Conservation (phyloP, 2,888 invertebrate genomes). For the Andrena bucephala region DNA sequence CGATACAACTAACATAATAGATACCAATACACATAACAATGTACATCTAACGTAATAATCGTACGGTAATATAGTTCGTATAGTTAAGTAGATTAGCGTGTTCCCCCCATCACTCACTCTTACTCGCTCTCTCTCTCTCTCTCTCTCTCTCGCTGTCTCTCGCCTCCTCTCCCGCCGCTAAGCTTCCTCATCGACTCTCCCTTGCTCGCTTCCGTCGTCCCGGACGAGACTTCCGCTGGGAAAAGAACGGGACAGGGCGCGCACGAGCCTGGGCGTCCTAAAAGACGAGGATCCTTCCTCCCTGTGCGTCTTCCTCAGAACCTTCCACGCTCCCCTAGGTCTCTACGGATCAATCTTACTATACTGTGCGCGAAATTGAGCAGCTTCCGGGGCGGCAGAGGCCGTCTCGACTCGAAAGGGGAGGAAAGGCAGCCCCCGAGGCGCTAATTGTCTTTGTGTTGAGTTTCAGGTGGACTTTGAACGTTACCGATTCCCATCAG, state of each 20-base stretch:
- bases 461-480: background rate
- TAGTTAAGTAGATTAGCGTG: slow-evolving; percentile 80
- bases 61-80: slow-evolving; percentile 77
- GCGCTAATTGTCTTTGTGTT: background rate
- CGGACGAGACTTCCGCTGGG: slow-evolving; percentile 60
- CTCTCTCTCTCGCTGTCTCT: slow-evolving; percentile 13
- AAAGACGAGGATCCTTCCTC: background rate
- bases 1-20: slow-evolving; percentile 83
- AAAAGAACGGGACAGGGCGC: slow-evolving; percentile 71
- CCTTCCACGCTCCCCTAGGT: slow-evolving; percentile 2
- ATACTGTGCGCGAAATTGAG: slow-evolving; percentile 45
- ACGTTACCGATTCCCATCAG: background rate
- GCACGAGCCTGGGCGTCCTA: slow-evolving; percentile 36
- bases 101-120: slow-evolving; percentile 48
- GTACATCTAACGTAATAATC: slow-evolving; percentile 82
- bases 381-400: slow-evolving; percentile 6
- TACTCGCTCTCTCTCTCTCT: slow-evolving; percentile 19
- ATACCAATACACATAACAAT: slow-evolving; percentile 82
- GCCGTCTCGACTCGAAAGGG: background rate
- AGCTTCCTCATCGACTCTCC: background rate
- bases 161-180: background rate
- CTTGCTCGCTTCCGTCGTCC: slow-evolving; percentile 45
- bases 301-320: slow-evolving; percentile 35
- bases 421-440: background rate
- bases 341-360: background rate